Evolutionary conservation across 2,888 invertebrate genomes (phyloP).

Genomic region (Hypomecis punctinalis): DNA sequence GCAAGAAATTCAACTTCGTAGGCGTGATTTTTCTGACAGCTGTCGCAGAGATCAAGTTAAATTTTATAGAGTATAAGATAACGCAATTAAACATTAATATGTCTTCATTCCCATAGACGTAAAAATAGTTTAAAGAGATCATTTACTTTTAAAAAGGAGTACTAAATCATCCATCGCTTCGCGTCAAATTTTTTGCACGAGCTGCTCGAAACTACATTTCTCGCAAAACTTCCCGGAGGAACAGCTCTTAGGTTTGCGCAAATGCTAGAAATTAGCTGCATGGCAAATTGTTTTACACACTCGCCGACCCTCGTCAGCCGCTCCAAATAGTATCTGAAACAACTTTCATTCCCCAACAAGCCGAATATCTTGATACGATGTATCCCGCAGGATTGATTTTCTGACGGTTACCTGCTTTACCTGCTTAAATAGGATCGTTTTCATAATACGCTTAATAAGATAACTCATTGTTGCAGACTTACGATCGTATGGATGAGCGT

Average conservation of each 20-base stretch:
- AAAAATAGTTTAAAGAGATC: background rate
- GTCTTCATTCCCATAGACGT: background rate
- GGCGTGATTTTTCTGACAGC: no score
- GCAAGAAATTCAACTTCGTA: no score
- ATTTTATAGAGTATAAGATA: no score
- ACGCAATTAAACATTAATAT: no score
- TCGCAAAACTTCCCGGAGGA: slow-evolving; percentile 40
- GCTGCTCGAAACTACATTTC: slow-evolving; percentile 23
- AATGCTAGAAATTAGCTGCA: slow-evolving; percentile 61
- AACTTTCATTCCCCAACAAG: slow-evolving; percentile 50
- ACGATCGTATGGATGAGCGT: slow-evolving; percentile 27
- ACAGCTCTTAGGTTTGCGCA: slow-evolving; percentile 33
- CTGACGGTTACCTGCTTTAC: slow-evolving; percentile 52
- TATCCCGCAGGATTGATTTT: slow-evolving; percentile 49
- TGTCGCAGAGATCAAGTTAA: no score
- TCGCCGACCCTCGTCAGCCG: slow-evolving; percentile 67
- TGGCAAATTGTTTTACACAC: slow-evolving; percentile 73
- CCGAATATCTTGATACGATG: slow-evolving; percentile 44
- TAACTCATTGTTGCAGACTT: slow-evolving; percentile 37
- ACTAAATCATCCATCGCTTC: slow-evolving; percentile 13
- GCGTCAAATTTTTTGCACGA: slow-evolving; percentile 10
- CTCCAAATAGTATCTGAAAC: slow-evolving; percentile 58
- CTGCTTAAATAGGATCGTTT: slow-evolving; percentile 49
- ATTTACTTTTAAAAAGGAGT: slow-evolving; percentile 2
- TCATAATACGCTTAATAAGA: slow-evolving; percentile 47